A percentile compares a stretch with the other conserved stretches of the same genome.
Conservation (phyloP, 2,888 invertebrate species). For the Cantharis lateralis region DNA sequence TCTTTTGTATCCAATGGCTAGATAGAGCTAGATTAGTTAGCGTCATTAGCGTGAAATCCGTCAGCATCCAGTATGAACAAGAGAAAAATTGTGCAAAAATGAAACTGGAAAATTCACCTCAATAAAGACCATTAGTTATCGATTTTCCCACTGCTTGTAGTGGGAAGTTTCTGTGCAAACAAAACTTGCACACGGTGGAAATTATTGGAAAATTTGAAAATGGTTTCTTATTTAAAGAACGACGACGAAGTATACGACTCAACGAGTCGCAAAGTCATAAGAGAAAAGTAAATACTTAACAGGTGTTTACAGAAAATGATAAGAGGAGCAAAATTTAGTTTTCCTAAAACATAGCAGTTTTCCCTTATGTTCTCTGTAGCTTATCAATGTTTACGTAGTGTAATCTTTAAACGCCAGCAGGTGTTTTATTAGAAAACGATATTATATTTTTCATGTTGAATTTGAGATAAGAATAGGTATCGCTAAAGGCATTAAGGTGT, state of each 20-base stretch:
- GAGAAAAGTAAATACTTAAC: background rate
- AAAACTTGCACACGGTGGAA: background rate
- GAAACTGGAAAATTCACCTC: background rate
- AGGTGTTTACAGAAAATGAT: background rate
- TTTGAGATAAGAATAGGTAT: conserved; percentile 38
- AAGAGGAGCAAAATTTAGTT: background rate
- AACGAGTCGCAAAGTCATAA: too few species aligned
- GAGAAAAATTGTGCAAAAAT: background rate
- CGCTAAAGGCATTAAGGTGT: conserved; percentile 41
- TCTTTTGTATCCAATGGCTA: background rate
- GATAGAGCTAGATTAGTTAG: background rate
- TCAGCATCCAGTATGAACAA: background rate
- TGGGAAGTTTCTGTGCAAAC: background rate
- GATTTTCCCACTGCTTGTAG: background rate
- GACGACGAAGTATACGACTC: background rate
- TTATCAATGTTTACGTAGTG: conserved; percentile 33
- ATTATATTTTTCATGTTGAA: conserved; percentile 37
- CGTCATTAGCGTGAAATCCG: background rate
- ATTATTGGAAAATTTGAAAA: too few species aligned
- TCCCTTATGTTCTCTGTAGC: conserved; percentile 28
- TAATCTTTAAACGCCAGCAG: conserved; percentile 40
- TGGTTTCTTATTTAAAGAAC: too few species aligned
- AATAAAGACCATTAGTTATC: background rate
- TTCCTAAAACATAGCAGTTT: conserved; percentile 14
- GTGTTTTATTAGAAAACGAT: conserved; percentile 41